Percentiles rank a stretch among this genome's conserved stretches.
Evolutionary conservation across 2,113 vertebrate genomes (phyloP).

Genomic region (Ramphastos sulfuratus): DNA sequence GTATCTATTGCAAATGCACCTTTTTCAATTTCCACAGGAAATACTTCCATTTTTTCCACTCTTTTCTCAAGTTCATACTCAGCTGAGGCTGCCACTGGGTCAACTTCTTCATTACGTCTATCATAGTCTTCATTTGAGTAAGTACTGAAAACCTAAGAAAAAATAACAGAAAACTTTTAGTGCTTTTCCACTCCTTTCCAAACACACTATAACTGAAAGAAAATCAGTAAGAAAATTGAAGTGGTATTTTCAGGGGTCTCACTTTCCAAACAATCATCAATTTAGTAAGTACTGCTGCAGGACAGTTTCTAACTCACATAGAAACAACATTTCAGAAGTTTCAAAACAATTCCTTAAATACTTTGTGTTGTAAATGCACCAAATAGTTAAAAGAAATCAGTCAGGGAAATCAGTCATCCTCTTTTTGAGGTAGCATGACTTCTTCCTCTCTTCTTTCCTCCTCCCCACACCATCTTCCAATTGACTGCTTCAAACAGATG

Average conservation of each 20-base stretch:
- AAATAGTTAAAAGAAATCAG: neutral
- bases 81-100: conserved; percentile 90
- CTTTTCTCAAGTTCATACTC: conserved; percentile 93
- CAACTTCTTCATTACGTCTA: conserved; percentile 91
- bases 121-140: conserved; percentile 94
- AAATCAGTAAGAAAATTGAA: neutral
- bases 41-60: conserved; percentile 95
- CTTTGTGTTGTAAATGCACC: neutral
- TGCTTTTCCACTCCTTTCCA: neutral
- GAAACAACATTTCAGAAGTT: neutral
- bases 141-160: conserved; percentile 85
- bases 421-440: neutral
- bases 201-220: neutral
- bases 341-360: neutral
- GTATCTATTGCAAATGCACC: conserved; percentile 66
- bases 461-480: conserved; percentile 30
- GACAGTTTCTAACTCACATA: neutral
- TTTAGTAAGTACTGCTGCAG: neutral
- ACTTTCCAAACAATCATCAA: neutral
- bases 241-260: neutral
- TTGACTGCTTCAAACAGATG: conserved; percentile 14
- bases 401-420: neutral
- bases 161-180: neutral
- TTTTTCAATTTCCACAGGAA: conserved; percentile 92
- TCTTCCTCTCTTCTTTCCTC: conserved; percentile 2